Percentiles rank a stretch among this genome's conserved stretches.
phyloP scores from a whole-genome alignment of 2,797 vertebrate genomes.

The Sebastes umbrosus region DNA sequence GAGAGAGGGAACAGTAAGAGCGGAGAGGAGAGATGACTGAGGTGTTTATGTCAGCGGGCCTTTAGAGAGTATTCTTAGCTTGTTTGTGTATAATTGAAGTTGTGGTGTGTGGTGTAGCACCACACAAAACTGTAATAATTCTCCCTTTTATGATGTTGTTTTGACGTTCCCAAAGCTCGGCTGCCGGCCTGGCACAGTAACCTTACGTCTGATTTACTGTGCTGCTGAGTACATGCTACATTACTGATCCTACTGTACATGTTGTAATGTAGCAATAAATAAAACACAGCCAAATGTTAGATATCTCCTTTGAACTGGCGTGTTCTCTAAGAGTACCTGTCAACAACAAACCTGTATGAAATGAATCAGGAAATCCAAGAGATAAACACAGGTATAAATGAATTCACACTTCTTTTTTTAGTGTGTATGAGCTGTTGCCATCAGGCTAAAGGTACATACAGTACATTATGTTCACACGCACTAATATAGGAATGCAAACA shows the following conservation, averaged over 20 bases:
- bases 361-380: background rate
- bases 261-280: constrained; percentile 16
- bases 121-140: constrained; percentile 77
- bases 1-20: constrained; percentile 39
- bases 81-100: constrained; percentile 81
- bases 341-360: background rate
- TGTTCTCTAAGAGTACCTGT: background rate
- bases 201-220: constrained; percentile 56
- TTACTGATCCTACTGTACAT: constrained; percentile 29
- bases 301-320: background rate
- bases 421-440: background rate
- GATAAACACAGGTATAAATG: background rate
- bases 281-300: background rate
- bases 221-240: constrained; percentile 35
- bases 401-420: background rate
- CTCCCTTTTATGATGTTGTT: constrained; percentile 77
- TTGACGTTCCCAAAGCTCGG: constrained; percentile 68
- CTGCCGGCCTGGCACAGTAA: constrained; percentile 61
- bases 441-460: background rate
- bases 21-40: constrained; percentile 45
- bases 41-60: constrained; percentile 75
- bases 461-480: background rate
- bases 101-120: constrained; percentile 64
- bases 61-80: constrained; percentile 76
- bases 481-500: background rate